Conservation (phyloP, 2,113 vertebrate genomes). For the Propithecus coquereli region DNA sequence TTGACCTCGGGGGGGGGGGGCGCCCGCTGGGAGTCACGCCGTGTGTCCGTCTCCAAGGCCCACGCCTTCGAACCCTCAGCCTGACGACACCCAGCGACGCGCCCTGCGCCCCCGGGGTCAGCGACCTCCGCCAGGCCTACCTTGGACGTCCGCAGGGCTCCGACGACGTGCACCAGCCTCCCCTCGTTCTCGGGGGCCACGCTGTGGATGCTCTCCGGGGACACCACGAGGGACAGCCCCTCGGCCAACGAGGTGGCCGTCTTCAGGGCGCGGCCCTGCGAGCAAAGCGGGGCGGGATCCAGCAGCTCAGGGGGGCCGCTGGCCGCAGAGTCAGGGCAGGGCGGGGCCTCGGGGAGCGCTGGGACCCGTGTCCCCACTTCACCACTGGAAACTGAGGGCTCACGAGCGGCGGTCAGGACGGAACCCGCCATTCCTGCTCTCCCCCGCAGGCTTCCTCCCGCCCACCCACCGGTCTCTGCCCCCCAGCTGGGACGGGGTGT, state of each 20-base stretch:
- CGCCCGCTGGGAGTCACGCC: accelerated
- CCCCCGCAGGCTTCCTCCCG: not conserved
- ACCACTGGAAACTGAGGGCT: not conserved
- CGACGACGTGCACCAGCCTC: constrained; percentile 89
- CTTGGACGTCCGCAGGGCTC: constrained; percentile 88
- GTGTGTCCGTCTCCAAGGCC: not conserved
- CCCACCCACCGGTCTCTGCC: accelerated
- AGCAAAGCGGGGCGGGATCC: not conserved
- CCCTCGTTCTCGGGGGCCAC: constrained; percentile 88
- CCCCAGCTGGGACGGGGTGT: accelerated
- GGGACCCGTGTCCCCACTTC: not conserved
- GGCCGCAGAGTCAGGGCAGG: not conserved
- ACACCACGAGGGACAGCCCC: constrained; percentile 90
- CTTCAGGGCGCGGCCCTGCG: constrained; percentile 90
- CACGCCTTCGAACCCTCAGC: not conserved
- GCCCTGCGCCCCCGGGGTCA: accelerated
- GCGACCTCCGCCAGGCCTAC: constrained; percentile 70
- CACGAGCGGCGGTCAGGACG: not conserved
- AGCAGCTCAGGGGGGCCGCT: not conserved
- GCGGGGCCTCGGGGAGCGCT: not conserved
- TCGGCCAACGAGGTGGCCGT: constrained; percentile 89
- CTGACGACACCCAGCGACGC: accelerated
- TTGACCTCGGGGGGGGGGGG: not conserved
- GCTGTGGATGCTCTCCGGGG: constrained; percentile 81
- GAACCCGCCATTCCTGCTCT: not conserved